Evolutionary conservation across 2,888 invertebrate genomes (phyloP).

Genomic region (Cistogaster globosa): DNA sequence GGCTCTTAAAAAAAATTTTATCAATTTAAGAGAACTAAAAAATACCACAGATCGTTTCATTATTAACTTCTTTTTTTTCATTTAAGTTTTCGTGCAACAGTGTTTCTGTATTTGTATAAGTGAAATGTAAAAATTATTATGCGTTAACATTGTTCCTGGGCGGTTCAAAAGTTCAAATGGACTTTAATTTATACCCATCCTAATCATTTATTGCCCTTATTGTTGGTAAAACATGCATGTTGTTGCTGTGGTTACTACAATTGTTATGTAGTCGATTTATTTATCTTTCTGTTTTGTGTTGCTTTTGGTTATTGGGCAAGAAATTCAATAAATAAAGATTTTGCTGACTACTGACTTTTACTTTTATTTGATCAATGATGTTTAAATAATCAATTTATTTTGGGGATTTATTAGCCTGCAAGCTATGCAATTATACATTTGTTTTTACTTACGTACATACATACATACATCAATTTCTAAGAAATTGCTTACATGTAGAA

Average conservation of each 20-base stretch:
- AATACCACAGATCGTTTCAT: constrained; percentile 45
- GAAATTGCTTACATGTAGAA: neutral
- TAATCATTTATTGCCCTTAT: constrained; percentile 71
- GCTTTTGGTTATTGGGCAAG: constrained; percentile 12
- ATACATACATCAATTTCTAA: constrained; percentile 6
- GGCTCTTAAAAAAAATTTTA: constrained; percentile 13
- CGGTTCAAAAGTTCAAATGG: constrained; percentile 71
- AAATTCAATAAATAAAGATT: constrained; percentile 40
- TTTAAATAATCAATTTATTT: constrained; percentile 69
- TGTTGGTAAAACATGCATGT: constrained; percentile 62
- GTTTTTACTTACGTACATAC: too few relatives aligned
- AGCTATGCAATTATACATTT: constrained; percentile 15
- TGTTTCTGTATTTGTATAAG: neutral
- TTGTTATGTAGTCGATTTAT: constrained; percentile 49
- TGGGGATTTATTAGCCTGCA: constrained; percentile 36
- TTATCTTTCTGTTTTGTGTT: constrained; percentile 4
- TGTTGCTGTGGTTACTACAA: constrained; percentile 44
- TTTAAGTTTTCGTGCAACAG: neutral
- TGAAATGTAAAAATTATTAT: constrained; percentile 63
- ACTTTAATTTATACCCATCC: constrained; percentile 70
- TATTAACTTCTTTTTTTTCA: constrained; percentile 28
- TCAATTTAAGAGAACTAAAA: constrained; percentile 20
- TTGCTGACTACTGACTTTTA: constrained; percentile 69
- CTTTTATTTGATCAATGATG: constrained; percentile 68
- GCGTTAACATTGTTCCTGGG: constrained; percentile 70